Evolutionary conservation across 2,888 invertebrate genomes (phyloP), one percentile per base, ranked within the genome.

Genomic region (Alsophila aescularia): DNA sequence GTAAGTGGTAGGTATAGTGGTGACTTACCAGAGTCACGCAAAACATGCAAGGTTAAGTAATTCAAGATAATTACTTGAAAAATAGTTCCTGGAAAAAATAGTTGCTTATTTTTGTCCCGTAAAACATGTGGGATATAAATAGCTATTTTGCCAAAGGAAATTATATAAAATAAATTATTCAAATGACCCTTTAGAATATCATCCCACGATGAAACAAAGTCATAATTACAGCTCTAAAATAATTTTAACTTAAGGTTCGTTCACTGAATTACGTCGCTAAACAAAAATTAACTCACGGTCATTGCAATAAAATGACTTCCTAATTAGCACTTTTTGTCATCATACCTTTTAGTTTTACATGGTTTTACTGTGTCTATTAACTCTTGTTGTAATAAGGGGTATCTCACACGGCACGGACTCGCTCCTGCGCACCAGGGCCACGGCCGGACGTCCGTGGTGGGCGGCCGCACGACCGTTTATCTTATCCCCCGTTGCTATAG

Each of bases 1-100:
- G 24, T 24, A 35, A 44, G 34, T 32, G 27, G 32, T 24, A 16
- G 16, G 10, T 21, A 14, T 6, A 4, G n/a, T 34, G 48, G 55
- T 58, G 55, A 58, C 58, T 58, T 63, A 50, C 55, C 18, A 49
- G 12, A 15, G 13, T 34, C 45, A 29, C n/a, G 52, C 47, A 51
- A 54, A 57, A 57, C 54, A 52, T 43, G n/a, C 58, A 56, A 35
- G 43, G 52, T 52, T 21, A 4, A n/a, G 2, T 29, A 29, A 29
- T 29, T 29, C 2, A 10, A 10, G 29, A 8, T 10, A 29, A n/a
- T 10, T 29, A 29, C 29, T 29, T 29, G 29, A 8, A 29, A 29
- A 29, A 29, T 7, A 2, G 29, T 10, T 9, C 8, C 29, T 29
- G 10, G 29, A n/a, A 29, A 29, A 10, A n/a, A 1, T 29, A n/a